Evolutionary conservation across 1,140 invertebrate genomes (phyloP), one percentile per base, ranked within the genome.

Genomic region (Pogonus chalceus): DNA sequence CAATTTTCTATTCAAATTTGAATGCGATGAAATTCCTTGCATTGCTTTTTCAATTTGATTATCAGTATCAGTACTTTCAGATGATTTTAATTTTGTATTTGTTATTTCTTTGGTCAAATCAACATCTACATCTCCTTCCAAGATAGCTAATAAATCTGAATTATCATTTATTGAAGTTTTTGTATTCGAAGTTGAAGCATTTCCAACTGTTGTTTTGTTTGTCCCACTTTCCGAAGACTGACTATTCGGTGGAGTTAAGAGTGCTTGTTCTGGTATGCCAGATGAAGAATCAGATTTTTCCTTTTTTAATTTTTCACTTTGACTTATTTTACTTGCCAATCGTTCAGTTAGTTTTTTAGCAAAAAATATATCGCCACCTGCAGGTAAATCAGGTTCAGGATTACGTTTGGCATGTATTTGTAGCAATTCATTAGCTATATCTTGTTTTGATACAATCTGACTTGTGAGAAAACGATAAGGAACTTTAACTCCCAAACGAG

Each of bases 391-490:
- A 12, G 23, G 51, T 20, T 37, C 37, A 35, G 47, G 56, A 14
- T 51, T 57, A 16, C 37, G 48, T 48, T 64, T 63, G 22, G 60
- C 47, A 12, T 65, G 63, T 35, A 73, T 58, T 56, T 74, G 69
- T 16, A 74, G 54, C 23, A 76, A 64, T 60, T 76, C 73, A 51
- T 72, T 61, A 23, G 74, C 69, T 37, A 76, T 70, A 60, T 76
- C 74, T 26, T 69, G 64, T 56, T 71, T 70, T 2, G 68, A 70
- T 2, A 75, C 69, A 23, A 76, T 74, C 51, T 72, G 70, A 62
- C 72, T 75, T 4, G 69, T 72, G 16, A 75, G 57, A 58, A 72
- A 71, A 49, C 67, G 60, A 51, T 70, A 73, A 12, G 72, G 72
- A 24, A 73, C 67, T 58, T 69, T 70, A 35, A 73, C 72, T 43